These are phyloP conservation scores for Megalops cyprinoides DNA, from an alignment of 2,797 vertebrate genomes.

Conservation along the genomic window DNA sequence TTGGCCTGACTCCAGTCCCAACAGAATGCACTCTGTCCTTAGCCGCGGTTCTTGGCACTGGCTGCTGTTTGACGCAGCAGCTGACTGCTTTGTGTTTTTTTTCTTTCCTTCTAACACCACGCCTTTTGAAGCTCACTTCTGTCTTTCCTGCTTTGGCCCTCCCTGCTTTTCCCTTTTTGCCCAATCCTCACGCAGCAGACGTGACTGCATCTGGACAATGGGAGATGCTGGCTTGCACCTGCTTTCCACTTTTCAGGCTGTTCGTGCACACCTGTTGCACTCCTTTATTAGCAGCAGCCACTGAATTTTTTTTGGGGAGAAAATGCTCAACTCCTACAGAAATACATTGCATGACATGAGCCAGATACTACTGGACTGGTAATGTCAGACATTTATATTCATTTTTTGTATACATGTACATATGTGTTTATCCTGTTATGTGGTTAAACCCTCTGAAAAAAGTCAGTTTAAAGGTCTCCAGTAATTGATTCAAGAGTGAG, in stretches of 20 bases:
- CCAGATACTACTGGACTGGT: neutral
- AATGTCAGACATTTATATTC: neutral
- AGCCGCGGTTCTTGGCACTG: conserved; percentile 75
- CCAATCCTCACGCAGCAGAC: neutral
- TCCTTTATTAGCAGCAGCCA: conserved; percentile 12
- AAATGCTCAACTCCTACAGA: neutral
- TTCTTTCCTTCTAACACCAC: conserved; percentile 47
- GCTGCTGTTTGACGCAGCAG: conserved; percentile 75
- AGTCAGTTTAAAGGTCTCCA: too few species aligned
- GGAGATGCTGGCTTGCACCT: conserved; percentile 77
- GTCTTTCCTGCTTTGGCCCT: conserved; percentile 19
- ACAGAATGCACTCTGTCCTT: conserved; percentile 79
- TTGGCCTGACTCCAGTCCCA: conserved; percentile 73
- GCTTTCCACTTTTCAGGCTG: too few species aligned
- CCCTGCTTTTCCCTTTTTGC: conserved; percentile 38
- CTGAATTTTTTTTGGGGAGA: neutral
- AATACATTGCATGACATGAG: neutral
- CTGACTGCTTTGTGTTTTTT: conserved; percentile 76
- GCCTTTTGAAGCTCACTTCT: neutral
- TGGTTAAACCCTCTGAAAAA: too few species aligned
- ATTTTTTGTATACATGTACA: neutral
- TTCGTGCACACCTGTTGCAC: conserved; percentile 64
- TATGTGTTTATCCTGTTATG: neutral
- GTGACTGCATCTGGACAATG: conserved; percentile 63
- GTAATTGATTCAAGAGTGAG: neutral